Percentiles rank a stretch among this genome's conserved stretches.
These are phyloP conservation scores for Antedon mediterranea DNA, from an alignment of 53 echinoderm and acorn worm genomes.

Conservation along the genomic window DNA sequence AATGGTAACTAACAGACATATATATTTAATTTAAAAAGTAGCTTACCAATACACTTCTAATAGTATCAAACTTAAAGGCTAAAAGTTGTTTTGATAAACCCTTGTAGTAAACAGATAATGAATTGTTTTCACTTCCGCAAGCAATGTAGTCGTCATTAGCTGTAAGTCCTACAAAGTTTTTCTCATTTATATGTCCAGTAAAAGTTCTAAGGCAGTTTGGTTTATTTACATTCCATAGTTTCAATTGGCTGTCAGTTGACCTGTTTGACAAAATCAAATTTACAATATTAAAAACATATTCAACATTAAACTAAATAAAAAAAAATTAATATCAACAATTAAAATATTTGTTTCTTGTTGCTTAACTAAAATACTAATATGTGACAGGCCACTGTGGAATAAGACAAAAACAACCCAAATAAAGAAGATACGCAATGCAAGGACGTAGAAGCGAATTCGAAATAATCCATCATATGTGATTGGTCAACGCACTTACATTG, in stretches of 20 bases:
- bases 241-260: slow-evolving; percentile 95
- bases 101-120: slow-evolving; percentile 93
- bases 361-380: too few species aligned
- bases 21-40: background rate
- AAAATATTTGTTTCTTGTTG: too few species aligned
- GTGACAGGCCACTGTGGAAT: too few species aligned
- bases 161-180: slow-evolving; percentile 95
- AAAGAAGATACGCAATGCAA: too few species aligned
- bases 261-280: slow-evolving; percentile 19
- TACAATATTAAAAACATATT: background rate
- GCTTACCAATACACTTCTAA: slow-evolving; percentile 92
- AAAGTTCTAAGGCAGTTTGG: slow-evolving; percentile 89
- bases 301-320: too few species aligned
- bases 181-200: slow-evolving; percentile 93
- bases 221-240: slow-evolving; percentile 90
- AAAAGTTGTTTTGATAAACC: slow-evolving; percentile 96
- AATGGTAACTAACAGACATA: background rate
- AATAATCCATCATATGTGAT: too few species aligned
- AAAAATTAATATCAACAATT: too few species aligned
- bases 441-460: too few species aligned
- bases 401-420: too few species aligned
- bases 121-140: slow-evolving; percentile 96
- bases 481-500: too few species aligned
- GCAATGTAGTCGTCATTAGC: slow-evolving; percentile 96
- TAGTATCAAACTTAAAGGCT: slow-evolving; percentile 97